Percentiles rank a stretch among this genome's conserved stretches.
Conservation (phyloP, 2,888 invertebrate species). For the Epistrophe eligans region DNA sequence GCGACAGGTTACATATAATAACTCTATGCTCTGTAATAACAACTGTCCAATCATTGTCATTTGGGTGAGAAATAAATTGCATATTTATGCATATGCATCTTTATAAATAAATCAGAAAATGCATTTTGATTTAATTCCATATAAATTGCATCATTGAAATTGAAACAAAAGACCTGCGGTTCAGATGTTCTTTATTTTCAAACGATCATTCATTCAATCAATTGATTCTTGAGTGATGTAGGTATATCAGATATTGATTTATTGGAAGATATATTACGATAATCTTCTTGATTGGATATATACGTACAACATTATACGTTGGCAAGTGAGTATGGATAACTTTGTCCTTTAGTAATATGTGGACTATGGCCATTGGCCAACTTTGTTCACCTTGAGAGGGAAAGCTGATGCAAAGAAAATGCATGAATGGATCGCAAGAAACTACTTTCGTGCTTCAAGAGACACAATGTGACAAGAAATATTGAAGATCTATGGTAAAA, state of each 20-base stretch:
- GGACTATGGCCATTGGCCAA: too few relatives aligned
- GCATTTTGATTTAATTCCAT: conserved; percentile 64
- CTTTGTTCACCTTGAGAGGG: too few relatives aligned
- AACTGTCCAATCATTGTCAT: conserved; percentile 60
- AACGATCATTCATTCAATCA: conserved; percentile 12
- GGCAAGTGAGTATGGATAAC: too few relatives aligned
- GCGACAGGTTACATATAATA: conserved; percentile 47
- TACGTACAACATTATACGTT: too few relatives aligned
- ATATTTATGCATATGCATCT: not conserved
- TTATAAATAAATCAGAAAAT: conserved; percentile 34
- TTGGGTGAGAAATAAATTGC: conserved; percentile 49
- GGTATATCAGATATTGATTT: not conserved
- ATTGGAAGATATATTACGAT: not conserved
- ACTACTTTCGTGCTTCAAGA: too few relatives aligned
- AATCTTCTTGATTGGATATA: not conserved
- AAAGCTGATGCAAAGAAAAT: too few relatives aligned
- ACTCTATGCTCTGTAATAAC: conserved; percentile 21
- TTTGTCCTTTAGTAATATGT: too few relatives aligned
- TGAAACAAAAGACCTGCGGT: conserved; percentile 31
- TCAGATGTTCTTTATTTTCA: not conserved
- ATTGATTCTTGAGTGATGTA: not conserved
- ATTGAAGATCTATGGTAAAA: too few relatives aligned
- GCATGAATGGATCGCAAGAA: too few relatives aligned
- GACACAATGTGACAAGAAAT: too few relatives aligned
- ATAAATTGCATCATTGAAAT: conserved; percentile 58